Evolutionary conservation across 2,113 vertebrate genomes (phyloP).

Genomic region (Petrocephalus microphthalmus): DNA sequence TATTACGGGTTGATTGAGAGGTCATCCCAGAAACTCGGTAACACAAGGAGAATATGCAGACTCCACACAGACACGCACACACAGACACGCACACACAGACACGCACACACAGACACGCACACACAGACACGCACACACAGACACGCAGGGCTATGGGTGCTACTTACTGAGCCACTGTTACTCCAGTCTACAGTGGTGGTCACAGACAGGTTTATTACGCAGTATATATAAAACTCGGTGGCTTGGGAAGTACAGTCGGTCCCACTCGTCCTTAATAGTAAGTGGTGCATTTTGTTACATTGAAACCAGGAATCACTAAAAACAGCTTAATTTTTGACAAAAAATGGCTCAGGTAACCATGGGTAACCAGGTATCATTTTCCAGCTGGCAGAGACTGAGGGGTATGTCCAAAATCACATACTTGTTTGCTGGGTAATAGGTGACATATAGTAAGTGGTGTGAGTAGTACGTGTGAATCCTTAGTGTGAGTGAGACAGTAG

Average conservation of each 20-base stretch:
- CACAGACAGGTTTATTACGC: neutral
- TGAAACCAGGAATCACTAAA: neutral
- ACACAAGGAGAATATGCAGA: neutral
- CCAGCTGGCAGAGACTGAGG: too few species aligned
- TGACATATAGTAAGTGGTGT: neutral
- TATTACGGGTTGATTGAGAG: neutral
- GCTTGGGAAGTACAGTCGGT: neutral
- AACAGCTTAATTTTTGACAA: neutral
- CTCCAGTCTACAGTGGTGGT: neutral
- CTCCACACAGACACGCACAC: neutral
- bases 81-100: too few species aligned
- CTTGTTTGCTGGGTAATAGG: too few species aligned
- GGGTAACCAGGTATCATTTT: too few species aligned
- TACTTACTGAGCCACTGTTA: neutral
- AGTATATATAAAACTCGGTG: neutral
- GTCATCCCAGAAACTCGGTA: neutral
- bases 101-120: too few species aligned
- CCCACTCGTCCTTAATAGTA: neutral
- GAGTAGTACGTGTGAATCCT: neutral
- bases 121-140: neutral
- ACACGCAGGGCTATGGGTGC: neutral
- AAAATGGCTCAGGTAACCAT: neutral
- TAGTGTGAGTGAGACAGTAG: neutral
- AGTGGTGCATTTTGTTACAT: neutral
- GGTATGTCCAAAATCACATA: neutral